Percentiles rank a stretch among this genome's conserved stretches.
Evolutionary conservation across 2,888 invertebrate genomes (phyloP).

Genomic region (Phorcus lineatus): DNA sequence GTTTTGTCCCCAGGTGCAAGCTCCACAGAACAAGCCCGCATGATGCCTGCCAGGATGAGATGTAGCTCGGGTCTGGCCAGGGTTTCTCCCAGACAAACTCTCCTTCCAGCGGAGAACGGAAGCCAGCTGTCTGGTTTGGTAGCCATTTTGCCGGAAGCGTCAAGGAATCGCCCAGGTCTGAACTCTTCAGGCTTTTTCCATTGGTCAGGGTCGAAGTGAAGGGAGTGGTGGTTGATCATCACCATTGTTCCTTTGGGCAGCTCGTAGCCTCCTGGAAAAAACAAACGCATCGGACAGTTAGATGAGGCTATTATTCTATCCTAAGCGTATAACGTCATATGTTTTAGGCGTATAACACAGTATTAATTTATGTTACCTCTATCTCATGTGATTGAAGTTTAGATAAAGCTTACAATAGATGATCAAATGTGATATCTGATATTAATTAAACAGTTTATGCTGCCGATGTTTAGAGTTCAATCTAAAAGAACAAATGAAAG

Average conservation of each 20-base stretch:
- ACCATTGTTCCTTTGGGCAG: slow-evolving; percentile 58
- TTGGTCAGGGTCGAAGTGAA: slow-evolving; percentile 54
- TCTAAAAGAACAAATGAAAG: too few relatives aligned
- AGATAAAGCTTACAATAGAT: too few relatives aligned
- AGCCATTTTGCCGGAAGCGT: slow-evolving; percentile 53
- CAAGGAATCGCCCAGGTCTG: slow-evolving; percentile 61
- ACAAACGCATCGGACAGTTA: too few relatives aligned
- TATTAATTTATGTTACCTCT: too few relatives aligned
- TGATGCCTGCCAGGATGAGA: slow-evolving; percentile 48
- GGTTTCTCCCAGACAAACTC: slow-evolving; percentile 64
- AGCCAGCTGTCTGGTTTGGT: slow-evolving; percentile 59
- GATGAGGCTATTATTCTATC: too few relatives aligned
- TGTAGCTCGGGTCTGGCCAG: slow-evolving; percentile 61
- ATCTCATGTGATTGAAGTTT: too few relatives aligned
- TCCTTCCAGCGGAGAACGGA: slow-evolving; percentile 63
- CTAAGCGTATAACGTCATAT: too few relatives aligned
- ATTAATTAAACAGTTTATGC: too few relatives aligned
- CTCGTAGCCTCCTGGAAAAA: slow-evolving; percentile 47
- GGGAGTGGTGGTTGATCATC: slow-evolving; percentile 53
- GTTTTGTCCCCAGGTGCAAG: slow-evolving; percentile 32
- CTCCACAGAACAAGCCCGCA: slow-evolving; percentile 34
- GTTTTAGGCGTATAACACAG: too few relatives aligned
- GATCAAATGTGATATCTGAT: too few relatives aligned
- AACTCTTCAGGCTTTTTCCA: slow-evolving; percentile 59
- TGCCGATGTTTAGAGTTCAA: too few relatives aligned